Conservation (phyloP, 92 coral and sea anemone species). For the Plumapathes pennacea region DNA sequence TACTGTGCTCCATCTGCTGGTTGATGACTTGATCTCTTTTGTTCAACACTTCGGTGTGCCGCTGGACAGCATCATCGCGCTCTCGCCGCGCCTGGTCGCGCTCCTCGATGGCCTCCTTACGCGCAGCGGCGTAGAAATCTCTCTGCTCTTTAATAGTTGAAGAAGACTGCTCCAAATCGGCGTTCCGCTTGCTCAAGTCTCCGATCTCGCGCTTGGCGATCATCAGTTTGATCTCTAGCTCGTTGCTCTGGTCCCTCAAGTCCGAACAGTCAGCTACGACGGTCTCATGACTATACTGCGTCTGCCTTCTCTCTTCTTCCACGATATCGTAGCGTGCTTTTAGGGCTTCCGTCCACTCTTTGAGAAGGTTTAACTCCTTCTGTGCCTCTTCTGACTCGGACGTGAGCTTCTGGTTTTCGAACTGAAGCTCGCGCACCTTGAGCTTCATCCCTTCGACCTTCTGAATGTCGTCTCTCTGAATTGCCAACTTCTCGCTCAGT, state of each 20-base stretch:
- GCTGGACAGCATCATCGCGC: slow-evolving; percentile 64
- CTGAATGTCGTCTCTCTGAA: slow-evolving; percentile 82
- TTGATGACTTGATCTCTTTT: slow-evolving; percentile 74
- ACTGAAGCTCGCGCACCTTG: slow-evolving; percentile 76
- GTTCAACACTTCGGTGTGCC: slow-evolving; percentile 63
- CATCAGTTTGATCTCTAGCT: slow-evolving; percentile 65
- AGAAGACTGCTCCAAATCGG: slow-evolving; percentile 66
- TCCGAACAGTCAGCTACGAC: slow-evolving; percentile 77
- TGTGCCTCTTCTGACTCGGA: slow-evolving; percentile 68
- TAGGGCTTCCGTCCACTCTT: slow-evolving; percentile 86
- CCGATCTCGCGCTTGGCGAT: slow-evolving; percentile 61
- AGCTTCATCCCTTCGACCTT: slow-evolving; percentile 73
- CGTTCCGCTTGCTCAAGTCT: slow-evolving; percentile 65
- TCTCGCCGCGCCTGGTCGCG: slow-evolving; percentile 75
- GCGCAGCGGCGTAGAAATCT: slow-evolving; percentile 62
- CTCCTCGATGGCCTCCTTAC: slow-evolving; percentile 80
- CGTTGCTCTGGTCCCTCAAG: slow-evolving; percentile 74
- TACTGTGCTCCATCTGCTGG: slow-evolving; percentile 70
- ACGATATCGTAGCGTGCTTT: slow-evolving; percentile 93
- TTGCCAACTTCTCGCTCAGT: slow-evolving; percentile 70
- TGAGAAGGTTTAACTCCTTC: slow-evolving; percentile 71
- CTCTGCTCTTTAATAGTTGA: slow-evolving; percentile 80
- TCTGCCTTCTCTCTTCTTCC: slow-evolving; percentile 78
- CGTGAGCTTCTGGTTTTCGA: slow-evolving; percentile 62
- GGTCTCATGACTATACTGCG: slow-evolving; percentile 73